Conservation (phyloP, 2,888 invertebrate genomes). For the Uloborus plumipes region DNA sequence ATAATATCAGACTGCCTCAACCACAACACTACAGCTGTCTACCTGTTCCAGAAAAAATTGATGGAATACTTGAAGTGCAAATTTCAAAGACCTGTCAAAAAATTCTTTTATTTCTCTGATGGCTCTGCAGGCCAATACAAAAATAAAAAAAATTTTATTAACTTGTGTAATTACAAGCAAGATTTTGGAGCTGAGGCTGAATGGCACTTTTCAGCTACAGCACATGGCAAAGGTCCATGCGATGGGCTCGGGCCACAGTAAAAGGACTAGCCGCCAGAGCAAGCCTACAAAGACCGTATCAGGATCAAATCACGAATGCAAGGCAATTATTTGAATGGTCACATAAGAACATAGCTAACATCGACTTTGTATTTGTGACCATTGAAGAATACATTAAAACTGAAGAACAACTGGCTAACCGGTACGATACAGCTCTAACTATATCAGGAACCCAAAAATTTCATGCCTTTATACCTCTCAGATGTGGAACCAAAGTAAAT, state of each 20-base stretch:
- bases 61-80: background rate
- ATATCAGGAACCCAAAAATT: too few species aligned
- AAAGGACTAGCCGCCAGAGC: conserved; percentile 6
- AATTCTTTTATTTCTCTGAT: conserved; percentile 54
- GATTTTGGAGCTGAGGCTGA: conserved; percentile 66
- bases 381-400: background rate
- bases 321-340: conserved; percentile 24
- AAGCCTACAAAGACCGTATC: conserved; percentile 45
- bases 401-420: conserved; percentile 1
- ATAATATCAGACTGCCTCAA: background rate
- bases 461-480: too few species aligned
- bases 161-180: conserved; percentile 63
- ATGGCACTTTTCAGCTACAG: conserved; percentile 67
- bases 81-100: background rate
- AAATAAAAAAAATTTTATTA: conserved; percentile 64
- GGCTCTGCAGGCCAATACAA: conserved; percentile 67
- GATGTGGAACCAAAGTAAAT: too few species aligned
- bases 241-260: conserved; percentile 37
- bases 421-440: too few species aligned
- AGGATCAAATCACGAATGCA: conserved; percentile 42
- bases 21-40: too few species aligned
- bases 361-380: conserved; percentile 14
- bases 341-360: background rate
- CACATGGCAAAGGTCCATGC: conserved; percentile 67
- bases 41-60: too few species aligned